Percentiles rank a stretch among this genome's conserved stretches.
Conservation (phyloP, 2,113 vertebrate species). For the Mellivora capensis region DNA sequence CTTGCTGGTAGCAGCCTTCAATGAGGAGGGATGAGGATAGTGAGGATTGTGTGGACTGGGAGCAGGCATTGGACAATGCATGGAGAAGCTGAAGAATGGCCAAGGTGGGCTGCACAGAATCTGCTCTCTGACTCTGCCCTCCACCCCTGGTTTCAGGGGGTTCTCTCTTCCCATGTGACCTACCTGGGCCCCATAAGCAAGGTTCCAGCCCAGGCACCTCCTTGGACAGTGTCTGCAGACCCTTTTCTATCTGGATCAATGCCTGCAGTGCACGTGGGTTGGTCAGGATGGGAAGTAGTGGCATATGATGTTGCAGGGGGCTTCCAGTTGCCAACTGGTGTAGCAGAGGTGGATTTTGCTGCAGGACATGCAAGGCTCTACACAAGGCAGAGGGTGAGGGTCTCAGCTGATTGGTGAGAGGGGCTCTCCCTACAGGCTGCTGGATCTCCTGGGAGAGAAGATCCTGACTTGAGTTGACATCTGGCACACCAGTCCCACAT, state of each 20-base stretch:
- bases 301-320: constrained; percentile 16
- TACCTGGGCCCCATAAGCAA: not conserved
- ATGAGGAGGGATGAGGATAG: not conserved
- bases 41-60: not conserved
- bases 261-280: constrained; percentile 68
- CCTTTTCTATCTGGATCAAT: constrained; percentile 69
- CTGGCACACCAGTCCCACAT: not conserved
- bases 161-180: not conserved
- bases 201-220: constrained; percentile 63
- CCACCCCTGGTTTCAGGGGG: not conserved
- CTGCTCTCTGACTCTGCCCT: not conserved
- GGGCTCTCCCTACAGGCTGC: not conserved
- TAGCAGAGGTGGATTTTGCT: constrained; percentile 44
- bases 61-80: not conserved
- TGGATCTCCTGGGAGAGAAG: not conserved
- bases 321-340: constrained; percentile 5
- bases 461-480: not conserved
- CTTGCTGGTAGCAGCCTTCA: constrained; percentile 40
- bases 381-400: not conserved
- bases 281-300: constrained; percentile 58
- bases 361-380: constrained; percentile 40
- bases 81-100: constrained; percentile 37
- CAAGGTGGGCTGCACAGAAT: not conserved
- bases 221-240: constrained; percentile 48
- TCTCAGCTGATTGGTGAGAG: not conserved